phyloP scores from a whole-genome alignment of 2,888 invertebrate genomes.

The Cylindroiulus punctatus region DNA sequence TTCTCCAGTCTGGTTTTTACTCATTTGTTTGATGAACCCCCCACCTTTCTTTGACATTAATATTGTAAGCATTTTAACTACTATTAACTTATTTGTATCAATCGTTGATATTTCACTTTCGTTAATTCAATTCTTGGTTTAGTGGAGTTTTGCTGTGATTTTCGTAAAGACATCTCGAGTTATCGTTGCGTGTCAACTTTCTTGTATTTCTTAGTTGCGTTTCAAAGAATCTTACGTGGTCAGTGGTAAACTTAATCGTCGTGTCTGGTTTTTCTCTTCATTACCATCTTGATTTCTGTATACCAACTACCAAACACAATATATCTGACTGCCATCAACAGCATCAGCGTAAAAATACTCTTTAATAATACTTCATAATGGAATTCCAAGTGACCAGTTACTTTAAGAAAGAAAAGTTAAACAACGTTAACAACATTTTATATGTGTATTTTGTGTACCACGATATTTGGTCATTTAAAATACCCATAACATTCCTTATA shows the following conservation, averaged over 20 bases:
- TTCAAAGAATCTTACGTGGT: constrained; percentile 1
- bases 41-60: constrained; percentile 7
- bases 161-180: not conserved
- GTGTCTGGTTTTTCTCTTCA: constrained; percentile 8
- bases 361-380: not conserved
- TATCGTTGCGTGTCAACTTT: not conserved
- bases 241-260: constrained; percentile 19
- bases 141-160: constrained; percentile 16
- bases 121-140: constrained; percentile 31
- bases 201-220: constrained; percentile 30
- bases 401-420: not conserved
- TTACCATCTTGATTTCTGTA: constrained; percentile 21
- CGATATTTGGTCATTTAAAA: not conserved
- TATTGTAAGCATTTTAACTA: constrained; percentile 5
- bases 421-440: not conserved
- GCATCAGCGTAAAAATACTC: not conserved
- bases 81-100: constrained; percentile 23
- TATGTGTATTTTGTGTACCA: not conserved
- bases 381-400: not conserved
- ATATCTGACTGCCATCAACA: not conserved
- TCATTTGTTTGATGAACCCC: not conserved
- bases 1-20: constrained; percentile 6
- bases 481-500: constrained; percentile 34
- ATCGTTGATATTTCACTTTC: constrained; percentile 4
- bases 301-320: not conserved